phyloP scores from a whole-genome alignment of 2,888 invertebrate species.

The Diplolepis rosae region DNA sequence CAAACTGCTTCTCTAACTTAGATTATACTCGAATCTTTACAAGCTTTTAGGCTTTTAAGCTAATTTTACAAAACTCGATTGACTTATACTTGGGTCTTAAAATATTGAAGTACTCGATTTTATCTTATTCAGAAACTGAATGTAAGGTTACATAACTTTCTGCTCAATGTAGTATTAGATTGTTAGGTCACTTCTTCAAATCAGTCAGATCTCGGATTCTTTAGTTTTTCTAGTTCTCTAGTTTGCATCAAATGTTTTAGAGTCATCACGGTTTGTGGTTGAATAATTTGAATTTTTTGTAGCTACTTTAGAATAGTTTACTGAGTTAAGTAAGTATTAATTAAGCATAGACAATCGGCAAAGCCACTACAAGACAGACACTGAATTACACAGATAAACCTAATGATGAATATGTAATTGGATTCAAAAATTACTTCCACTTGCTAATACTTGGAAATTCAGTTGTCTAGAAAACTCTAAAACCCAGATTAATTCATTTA shows the following conservation, averaged over 20 bases:
- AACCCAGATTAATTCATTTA: background rate
- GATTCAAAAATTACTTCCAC: background rate
- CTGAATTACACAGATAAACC: conserved; percentile 4
- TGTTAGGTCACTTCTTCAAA: conserved; percentile 17
- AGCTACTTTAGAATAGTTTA: conserved; percentile 13
- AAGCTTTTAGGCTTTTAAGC: background rate
- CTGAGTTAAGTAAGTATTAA: background rate
- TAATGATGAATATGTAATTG: no score
- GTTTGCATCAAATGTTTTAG: background rate
- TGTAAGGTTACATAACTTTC: conserved; percentile 4
- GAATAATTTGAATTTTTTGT: background rate
- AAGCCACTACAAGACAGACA: conserved; percentile 4
- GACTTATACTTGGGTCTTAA: background rate
- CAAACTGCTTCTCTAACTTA: conserved; percentile 22
- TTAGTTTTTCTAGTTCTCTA: conserved; percentile 13
- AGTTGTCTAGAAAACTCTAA: background rate
- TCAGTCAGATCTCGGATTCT: background rate
- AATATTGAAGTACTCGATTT: background rate
- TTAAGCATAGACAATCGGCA: conserved; percentile 25
- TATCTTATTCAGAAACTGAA: conserved; percentile 12
- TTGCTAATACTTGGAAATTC: background rate
- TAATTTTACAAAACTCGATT: background rate
- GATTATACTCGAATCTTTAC: background rate
- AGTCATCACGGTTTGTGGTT: background rate
- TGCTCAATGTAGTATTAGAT: conserved; percentile 25